phyloP scores from a whole-genome alignment of 2,797 vertebrate species.

The Hydrophis major region DNA sequence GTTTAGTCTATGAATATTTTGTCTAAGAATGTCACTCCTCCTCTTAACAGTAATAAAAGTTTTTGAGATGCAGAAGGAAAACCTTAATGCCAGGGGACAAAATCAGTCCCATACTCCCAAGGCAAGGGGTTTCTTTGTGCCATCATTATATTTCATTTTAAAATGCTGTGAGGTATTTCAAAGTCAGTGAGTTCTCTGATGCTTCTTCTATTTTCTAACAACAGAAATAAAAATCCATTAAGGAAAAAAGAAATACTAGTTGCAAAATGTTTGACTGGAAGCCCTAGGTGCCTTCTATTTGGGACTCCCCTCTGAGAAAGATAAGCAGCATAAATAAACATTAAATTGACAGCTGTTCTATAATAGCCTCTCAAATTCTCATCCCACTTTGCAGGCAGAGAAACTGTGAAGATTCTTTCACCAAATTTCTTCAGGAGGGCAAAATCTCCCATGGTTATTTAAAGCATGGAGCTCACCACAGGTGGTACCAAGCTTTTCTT shows the following conservation, averaged over 20 bases:
- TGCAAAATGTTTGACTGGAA: neutral
- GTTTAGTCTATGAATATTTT: neutral
- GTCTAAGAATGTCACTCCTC: neutral
- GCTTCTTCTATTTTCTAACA: neutral
- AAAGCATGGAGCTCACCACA: neutral
- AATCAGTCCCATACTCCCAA: neutral
- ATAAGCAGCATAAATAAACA: neutral
- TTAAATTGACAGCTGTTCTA: neutral
- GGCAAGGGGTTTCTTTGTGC: neutral
- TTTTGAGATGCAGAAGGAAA: neutral
- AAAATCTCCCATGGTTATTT: neutral
- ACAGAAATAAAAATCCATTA: neutral
- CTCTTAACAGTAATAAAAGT: neutral
- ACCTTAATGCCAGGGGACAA: neutral
- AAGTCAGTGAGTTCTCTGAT: neutral
- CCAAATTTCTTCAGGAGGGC: neutral
- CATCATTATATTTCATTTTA: neutral
- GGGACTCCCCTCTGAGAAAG: neutral
- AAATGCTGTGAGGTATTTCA: neutral
- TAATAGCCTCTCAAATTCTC: neutral
- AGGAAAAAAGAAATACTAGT: neutral
- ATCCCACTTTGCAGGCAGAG: neutral
- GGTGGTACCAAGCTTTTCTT: neutral
- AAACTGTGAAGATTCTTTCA: neutral
- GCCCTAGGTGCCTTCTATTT: neutral